Conservation (phyloP, 2,113 vertebrate genomes). For the Pelusios castaneus region DNA sequence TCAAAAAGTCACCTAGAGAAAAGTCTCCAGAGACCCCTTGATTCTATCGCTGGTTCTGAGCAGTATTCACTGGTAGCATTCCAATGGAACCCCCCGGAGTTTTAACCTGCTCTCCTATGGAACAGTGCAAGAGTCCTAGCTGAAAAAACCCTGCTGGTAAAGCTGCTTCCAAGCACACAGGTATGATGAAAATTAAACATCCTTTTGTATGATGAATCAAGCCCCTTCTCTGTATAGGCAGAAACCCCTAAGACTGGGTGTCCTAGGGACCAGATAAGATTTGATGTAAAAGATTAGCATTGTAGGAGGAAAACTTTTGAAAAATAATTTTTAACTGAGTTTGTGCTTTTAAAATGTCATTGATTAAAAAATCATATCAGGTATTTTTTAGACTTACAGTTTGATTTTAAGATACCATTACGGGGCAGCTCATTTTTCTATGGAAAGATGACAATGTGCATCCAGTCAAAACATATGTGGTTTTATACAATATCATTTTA, state of each 20-base stretch:
- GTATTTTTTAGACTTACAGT: neutral
- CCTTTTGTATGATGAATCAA: neutral
- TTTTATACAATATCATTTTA: neutral
- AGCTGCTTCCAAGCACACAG: neutral
- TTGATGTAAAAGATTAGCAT: neutral
- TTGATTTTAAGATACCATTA: neutral
- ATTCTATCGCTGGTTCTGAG: neutral
- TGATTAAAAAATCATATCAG: neutral
- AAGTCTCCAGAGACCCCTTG: neutral
- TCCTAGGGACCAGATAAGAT: neutral
- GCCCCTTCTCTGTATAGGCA: neutral
- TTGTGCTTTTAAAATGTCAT: neutral
- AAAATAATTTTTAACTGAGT: neutral
- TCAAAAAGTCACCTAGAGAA: too few species aligned
- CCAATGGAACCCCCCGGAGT: neutral
- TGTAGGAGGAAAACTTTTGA: neutral
- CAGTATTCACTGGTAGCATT: neutral
- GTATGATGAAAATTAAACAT: neutral
- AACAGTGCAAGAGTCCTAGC: neutral
- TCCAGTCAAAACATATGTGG: neutral
- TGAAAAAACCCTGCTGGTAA: neutral
- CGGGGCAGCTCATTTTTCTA: neutral
- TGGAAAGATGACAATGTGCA: neutral
- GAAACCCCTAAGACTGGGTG: neutral
- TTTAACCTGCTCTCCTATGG: neutral